phyloP scores from a whole-genome alignment of 2,113 vertebrate species.

The Candoia aspera region DNA sequence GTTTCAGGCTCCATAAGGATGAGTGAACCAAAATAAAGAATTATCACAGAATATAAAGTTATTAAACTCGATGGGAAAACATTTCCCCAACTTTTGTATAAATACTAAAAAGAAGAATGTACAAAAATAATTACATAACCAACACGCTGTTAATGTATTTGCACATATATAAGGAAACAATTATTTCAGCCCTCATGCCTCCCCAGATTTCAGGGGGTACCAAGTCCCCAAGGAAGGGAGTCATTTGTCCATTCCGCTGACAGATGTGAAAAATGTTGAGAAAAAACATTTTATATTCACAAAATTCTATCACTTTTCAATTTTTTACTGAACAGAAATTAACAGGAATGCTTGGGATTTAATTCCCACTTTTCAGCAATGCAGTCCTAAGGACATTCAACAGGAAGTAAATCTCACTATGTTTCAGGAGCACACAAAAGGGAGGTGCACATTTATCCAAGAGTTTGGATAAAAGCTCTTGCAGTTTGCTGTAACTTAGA shows the following conservation, averaged over 20 bases:
- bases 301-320: neutral
- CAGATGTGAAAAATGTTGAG: neutral
- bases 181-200: neutral
- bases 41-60: conserved; percentile 40
- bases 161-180: neutral
- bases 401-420: neutral
- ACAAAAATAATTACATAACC: conserved; percentile 19
- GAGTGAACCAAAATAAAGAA: conserved; percentile 41
- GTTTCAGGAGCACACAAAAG: neutral
- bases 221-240: neutral
- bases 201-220: too few relatives aligned
- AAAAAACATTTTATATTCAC: neutral
- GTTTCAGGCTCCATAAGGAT: conserved; percentile 48
- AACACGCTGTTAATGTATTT: neutral
- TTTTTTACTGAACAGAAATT: neutral
- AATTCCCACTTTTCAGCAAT: neutral
- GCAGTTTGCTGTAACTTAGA: neutral
- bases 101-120: conserved; percentile 41
- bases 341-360: neutral
- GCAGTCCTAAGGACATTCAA: neutral
- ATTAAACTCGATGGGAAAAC: conserved; percentile 32
- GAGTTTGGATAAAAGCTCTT: too few relatives aligned
- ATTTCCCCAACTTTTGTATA: conserved; percentile 33
- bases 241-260: neutral
- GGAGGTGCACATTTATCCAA: neutral